Evolutionary conservation across 2,888 invertebrate genomes (phyloP).

Genomic region (Agrochola macilenta): DNA sequence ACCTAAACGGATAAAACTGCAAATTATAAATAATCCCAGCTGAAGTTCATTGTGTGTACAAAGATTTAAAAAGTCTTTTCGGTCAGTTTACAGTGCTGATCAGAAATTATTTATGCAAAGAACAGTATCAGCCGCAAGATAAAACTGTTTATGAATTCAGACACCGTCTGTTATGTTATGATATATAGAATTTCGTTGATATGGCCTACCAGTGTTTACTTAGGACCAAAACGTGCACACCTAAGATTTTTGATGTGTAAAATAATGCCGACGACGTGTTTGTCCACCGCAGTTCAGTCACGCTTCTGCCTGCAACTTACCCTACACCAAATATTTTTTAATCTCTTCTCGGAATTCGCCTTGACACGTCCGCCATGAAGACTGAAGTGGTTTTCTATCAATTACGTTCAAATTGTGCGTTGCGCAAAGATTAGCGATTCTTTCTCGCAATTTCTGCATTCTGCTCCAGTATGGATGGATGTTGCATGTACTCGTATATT

Average conservation of each 20-base stretch:
- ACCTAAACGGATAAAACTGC: not conserved
- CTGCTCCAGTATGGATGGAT: constrained; percentile 78
- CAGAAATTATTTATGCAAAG: constrained; percentile 16
- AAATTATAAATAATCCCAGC: not conserved
- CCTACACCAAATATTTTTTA: constrained; percentile 58
- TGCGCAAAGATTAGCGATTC: constrained; percentile 73
- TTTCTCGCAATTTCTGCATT: constrained; percentile 80
- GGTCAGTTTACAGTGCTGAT: constrained; percentile 16
- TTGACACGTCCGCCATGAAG: constrained; percentile 52
- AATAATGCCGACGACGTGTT: constrained; percentile 62
- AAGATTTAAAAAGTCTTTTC: not conserved
- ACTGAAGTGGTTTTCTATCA: constrained; percentile 59
- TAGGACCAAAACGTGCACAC: constrained; percentile 69
- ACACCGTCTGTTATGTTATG: constrained; percentile 49
- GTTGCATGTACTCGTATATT: constrained; percentile 82
- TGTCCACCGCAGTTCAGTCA: constrained; percentile 61
- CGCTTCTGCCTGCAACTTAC: constrained; percentile 62
- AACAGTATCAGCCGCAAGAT: constrained; percentile 35
- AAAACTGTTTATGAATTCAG: constrained; percentile 54
- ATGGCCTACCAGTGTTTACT: constrained; percentile 64
- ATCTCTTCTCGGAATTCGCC: constrained; percentile 61
- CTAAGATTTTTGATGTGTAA: constrained; percentile 63
- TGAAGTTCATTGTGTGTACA: not conserved
- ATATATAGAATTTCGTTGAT: constrained; percentile 62
- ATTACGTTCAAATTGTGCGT: constrained; percentile 65